Evolutionary conservation across 2,888 invertebrate species (phyloP), one percentile per base, ranked within the genome.

Genomic region (Clistopyga incitator): DNA sequence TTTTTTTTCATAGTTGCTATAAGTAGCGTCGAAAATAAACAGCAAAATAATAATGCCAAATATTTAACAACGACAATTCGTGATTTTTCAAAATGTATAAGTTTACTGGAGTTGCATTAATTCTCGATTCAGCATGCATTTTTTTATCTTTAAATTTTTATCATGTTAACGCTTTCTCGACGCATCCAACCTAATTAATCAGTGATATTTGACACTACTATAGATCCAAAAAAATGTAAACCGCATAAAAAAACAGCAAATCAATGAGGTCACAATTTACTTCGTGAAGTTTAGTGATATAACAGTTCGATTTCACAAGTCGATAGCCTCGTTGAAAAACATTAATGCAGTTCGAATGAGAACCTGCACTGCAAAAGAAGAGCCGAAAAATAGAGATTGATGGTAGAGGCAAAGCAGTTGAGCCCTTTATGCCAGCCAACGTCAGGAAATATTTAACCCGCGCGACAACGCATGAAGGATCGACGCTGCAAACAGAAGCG

Each of bases 371-470:
- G 47, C 2, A 50, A 50, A 52, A 70, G 11, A 38, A 70, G 29
- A 47, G n/a, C 29, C 13, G 1, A 61, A 75, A 75, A 75, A 50
- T 34, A 38, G 64, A 75, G 64, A 50, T 61, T 61, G 61, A 29
- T 47, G 61, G 56, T 47, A 13, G 38, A 50, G 50, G 25, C 59
- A 50, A 65, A 75, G 56, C 67, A 54, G 45, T 61, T 74, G 59
- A 76, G 78, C 50, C 78, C 75, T 78, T 81, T 50, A 70, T 56
- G 15, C n/a, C 45, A 52, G 20, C 34, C 29, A 18, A 74, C 59
- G 64, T 64, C 78, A 65, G 84, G 81, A 84, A 84, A 84, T 78
- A 81, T 84, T 84, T 81, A 81, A 78, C 81, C 78, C 65, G 59
- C 29, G 45, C 61, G 78, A 81, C 75, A 78, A 81, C 59, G 64